Conservation (phyloP, 2,797 vertebrate species). For the Echiichthys vipera region DNA sequence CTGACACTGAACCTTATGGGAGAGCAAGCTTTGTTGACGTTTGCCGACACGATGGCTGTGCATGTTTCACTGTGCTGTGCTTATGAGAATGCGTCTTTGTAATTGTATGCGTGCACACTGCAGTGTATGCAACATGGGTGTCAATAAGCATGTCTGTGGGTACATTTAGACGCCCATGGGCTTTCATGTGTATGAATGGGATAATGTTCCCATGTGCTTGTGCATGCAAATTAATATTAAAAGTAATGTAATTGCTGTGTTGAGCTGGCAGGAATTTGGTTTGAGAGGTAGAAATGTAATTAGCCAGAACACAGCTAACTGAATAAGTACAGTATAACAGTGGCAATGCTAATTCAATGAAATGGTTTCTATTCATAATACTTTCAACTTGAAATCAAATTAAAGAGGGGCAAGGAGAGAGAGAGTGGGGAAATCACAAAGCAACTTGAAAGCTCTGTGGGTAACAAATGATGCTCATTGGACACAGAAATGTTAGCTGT, state of each 20-base stretch:
- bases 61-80: constrained; percentile 16
- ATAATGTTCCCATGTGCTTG: constrained; percentile 17
- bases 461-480: constrained; percentile 16
- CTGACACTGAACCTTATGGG: constrained; percentile 58
- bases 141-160: neutral
- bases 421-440: constrained; percentile 13
- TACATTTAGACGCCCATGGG: neutral
- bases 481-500: neutral
- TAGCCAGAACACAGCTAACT: constrained; percentile 63
- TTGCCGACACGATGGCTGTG: constrained; percentile 39
- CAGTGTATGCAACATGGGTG: neutral
- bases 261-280: constrained; percentile 53
- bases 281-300: constrained; percentile 62
- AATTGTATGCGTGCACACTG: neutral
- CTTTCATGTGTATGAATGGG: neutral
- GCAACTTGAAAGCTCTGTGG: constrained; percentile 1
- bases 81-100: constrained; percentile 24
- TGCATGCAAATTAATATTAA: constrained; percentile 41
- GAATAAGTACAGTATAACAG: constrained; percentile 54
- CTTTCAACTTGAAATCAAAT: constrained; percentile 50
- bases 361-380: constrained; percentile 41
- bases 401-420: constrained; percentile 10
- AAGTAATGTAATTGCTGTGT: constrained; percentile 53
- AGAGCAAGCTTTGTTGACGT: constrained; percentile 56
- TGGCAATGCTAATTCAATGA: constrained; percentile 61